phyloP scores from a whole-genome alignment of 1,140 invertebrate genomes.

The Drosophila melanica region DNA sequence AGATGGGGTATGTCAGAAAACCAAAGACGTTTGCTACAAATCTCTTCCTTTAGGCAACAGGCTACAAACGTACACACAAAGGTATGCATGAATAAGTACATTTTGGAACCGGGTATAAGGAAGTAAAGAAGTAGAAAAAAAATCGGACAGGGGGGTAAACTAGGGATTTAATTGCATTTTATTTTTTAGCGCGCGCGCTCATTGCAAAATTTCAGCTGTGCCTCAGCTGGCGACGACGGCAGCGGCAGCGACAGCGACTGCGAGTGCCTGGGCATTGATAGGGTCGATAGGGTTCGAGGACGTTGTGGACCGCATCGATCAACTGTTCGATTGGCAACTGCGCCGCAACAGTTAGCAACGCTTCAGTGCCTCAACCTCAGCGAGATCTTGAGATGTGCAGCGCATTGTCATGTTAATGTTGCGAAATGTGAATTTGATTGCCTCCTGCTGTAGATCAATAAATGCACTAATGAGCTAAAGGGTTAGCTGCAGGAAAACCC shows the following conservation, averaged over 20 bases:
- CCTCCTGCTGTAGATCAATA: slow-evolving; percentile 73
- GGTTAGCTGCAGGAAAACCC: slow-evolving; percentile 18
- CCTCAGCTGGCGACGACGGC: slow-evolving; percentile 14
- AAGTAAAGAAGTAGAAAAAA: slow-evolving; percentile 27
- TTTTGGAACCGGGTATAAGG: slow-evolving; percentile 37
- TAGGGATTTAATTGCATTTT: slow-evolving; percentile 79
- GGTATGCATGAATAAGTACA: slow-evolving; percentile 20
- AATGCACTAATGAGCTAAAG: slow-evolving; percentile 65
- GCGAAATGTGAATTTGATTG: slow-evolving; percentile 78
- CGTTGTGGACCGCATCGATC: slow-evolving; percentile 27
- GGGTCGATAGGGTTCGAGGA: slow-evolving; percentile 17
- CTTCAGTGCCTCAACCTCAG: slow-evolving; percentile 47
- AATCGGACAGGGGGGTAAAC: slow-evolving; percentile 39
- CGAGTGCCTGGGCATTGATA: slow-evolving; percentile 36
- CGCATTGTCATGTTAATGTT: slow-evolving; percentile 76
- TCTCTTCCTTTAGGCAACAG: slow-evolving; percentile 39
- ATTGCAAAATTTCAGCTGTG: slow-evolving; percentile 70
- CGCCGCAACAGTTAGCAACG: slow-evolving; percentile 65
- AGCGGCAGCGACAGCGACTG: neutral
- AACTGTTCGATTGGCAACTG: slow-evolving; percentile 48
- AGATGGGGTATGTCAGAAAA: slow-evolving; percentile 40
- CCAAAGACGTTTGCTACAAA: slow-evolving; percentile 78
- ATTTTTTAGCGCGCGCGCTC: slow-evolving; percentile 79
- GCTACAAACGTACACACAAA: neutral
- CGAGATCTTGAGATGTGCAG: slow-evolving; percentile 2